Evolutionary conservation across 2,797 vertebrate species (phyloP).

Genomic region (Falco rusticolus): DNA sequence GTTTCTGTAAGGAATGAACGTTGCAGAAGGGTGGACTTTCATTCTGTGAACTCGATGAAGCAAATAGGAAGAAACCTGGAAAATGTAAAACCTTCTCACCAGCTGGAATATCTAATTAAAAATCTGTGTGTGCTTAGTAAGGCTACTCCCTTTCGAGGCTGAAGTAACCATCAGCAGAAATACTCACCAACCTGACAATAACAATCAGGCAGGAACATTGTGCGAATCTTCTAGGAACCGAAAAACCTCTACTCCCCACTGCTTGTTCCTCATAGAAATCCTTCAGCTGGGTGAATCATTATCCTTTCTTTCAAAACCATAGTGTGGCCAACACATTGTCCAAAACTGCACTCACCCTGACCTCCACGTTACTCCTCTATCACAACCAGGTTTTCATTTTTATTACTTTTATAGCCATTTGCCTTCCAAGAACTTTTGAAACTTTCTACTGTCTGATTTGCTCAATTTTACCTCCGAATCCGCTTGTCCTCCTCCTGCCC

Average conservation of each 20-base stretch:
- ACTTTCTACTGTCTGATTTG: conserved; percentile 20
- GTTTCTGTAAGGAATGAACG: not conserved
- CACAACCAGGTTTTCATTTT: not conserved
- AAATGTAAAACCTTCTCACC: not conserved
- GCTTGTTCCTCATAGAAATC: conserved; percentile 30
- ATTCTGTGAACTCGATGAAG: not conserved
- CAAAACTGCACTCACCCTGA: conserved; percentile 39
- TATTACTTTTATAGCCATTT: conserved; percentile 30
- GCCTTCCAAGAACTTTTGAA: conserved; percentile 51
- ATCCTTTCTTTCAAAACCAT: conserved; percentile 40
- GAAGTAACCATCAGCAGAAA: conserved; percentile 3
- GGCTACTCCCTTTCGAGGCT: not conserved
- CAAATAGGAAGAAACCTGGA: not conserved
- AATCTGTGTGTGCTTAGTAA: not conserved
- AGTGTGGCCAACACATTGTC: conserved; percentile 32
- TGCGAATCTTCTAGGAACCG: conserved; percentile 49
- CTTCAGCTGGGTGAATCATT: conserved; percentile 50
- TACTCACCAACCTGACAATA: conserved; percentile 5
- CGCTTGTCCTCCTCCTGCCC: conserved; percentile 48
- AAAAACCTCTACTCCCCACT: conserved; percentile 29
- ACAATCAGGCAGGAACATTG: conserved; percentile 22
- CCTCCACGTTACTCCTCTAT: conserved; percentile 1
- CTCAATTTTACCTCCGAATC: conserved; percentile 27
- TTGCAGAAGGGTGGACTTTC: not conserved
- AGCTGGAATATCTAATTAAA: not conserved